Evolutionary conservation across 2,797 vertebrate species (phyloP).

Genomic region (Peromyscus melanophrys): DNA sequence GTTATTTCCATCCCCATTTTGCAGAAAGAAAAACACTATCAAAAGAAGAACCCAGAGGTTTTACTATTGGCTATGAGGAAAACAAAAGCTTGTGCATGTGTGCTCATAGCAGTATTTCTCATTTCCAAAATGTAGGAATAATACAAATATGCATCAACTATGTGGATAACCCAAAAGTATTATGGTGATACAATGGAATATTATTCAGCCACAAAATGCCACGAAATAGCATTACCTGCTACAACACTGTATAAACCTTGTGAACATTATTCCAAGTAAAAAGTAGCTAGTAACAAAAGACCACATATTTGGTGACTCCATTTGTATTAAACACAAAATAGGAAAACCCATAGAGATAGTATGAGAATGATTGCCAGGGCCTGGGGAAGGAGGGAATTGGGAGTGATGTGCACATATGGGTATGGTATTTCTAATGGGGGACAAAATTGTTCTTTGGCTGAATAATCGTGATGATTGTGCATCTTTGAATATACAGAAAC

Average conservation of each 20-base stretch:
- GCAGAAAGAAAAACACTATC: not conserved
- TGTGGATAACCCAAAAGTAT: not conserved
- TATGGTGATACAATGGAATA: not conserved
- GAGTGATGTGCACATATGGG: not conserved
- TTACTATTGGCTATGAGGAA: not conserved
- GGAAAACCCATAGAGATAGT: not conserved
- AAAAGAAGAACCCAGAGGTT: not conserved
- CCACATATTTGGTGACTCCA: not conserved
- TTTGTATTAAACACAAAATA: slow-evolving; percentile 18
- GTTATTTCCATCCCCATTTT: not conserved
- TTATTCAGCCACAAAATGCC: slow-evolving; percentile 41
- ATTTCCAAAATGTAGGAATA: not conserved
- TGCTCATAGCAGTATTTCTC: not conserved
- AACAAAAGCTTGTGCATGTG: slow-evolving; percentile 1
- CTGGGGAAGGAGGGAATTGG: not conserved
- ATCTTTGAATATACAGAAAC: slow-evolving; percentile 23
- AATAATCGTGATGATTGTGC: not conserved
- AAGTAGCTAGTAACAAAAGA: not conserved
- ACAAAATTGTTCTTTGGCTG: slow-evolving; percentile 31
- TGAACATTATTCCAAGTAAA: slow-evolving; percentile 36
- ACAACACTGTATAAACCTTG: not conserved
- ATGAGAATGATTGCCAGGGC: not conserved
- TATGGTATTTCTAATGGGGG: not conserved
- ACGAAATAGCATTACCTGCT: slow-evolving; percentile 20
- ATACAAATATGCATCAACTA: not conserved